Percentiles rank a stretch among this genome's conserved stretches.
Evolutionary conservation across 2,888 invertebrate species (phyloP).

Genomic region (Chorisops tibialis): DNA sequence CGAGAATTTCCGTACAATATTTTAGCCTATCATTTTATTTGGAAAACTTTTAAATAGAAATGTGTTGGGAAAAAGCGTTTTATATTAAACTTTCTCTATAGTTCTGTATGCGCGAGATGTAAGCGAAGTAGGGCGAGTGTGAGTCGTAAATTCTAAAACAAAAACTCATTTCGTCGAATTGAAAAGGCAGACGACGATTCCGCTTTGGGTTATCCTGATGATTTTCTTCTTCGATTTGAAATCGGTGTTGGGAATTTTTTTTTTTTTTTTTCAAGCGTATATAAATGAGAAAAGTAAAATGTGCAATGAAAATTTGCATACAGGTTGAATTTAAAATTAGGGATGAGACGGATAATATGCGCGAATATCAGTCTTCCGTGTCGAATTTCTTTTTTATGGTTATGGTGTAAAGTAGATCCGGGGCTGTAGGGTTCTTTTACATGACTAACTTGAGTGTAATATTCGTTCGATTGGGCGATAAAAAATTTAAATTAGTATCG

Average conservation of each 20-base stretch:
- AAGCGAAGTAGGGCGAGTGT: no score
- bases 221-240: constrained; percentile 9
- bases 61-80: constrained; percentile 16
- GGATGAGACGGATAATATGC: neutral
- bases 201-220: neutral
- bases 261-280: no score
- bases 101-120: no score
- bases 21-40: constrained; percentile 18
- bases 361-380: constrained; percentile 17
- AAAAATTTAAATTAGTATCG: constrained; percentile 29
- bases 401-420: constrained; percentile 11
- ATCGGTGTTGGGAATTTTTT: neutral
- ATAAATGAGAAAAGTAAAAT: constrained; percentile 15
- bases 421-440: neutral
- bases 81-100: constrained; percentile 13
- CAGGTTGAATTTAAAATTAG: constrained; percentile 23
- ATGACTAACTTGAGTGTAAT: constrained; percentile 19
- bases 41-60: constrained; percentile 19
- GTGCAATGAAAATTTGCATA: constrained; percentile 26
- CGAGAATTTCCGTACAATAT: constrained; percentile 4
- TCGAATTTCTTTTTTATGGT: constrained; percentile 19
- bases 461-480: constrained; percentile 31
- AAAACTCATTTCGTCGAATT: constrained; percentile 18
- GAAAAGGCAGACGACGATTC: constrained; percentile 8
- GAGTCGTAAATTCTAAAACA: constrained; percentile 14